phyloP scores from a whole-genome alignment of 1,140 invertebrate genomes.

The Caerostris extrusa region DNA sequence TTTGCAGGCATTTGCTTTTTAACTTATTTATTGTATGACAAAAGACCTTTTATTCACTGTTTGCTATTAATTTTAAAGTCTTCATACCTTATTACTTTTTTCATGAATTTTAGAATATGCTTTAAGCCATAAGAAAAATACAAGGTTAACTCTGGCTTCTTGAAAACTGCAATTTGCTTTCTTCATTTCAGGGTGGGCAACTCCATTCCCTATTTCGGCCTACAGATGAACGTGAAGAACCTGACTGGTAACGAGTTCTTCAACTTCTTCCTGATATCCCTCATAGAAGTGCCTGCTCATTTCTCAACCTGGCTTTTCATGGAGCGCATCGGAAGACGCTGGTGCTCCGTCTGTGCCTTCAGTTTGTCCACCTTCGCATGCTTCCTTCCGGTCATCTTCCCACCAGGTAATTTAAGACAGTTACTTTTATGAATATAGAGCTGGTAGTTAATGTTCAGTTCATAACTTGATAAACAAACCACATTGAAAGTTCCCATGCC shows the following conservation, averaged over 20 bases:
- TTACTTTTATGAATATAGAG: no score
- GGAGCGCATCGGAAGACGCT: constrained; percentile 58
- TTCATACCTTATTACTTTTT: no score
- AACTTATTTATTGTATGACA: no score
- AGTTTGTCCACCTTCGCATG: constrained; percentile 34
- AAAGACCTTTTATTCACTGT: no score
- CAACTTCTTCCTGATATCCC: constrained; percentile 69
- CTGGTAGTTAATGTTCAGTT: no score
- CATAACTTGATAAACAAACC: no score
- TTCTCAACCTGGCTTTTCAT: constrained; percentile 58
- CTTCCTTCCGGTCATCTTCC: constrained; percentile 36
- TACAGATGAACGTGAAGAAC: constrained; percentile 69
- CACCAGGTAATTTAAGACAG: constrained; percentile 19
- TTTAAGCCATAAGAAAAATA: no score
- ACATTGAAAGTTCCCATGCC: no score
- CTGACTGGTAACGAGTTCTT: constrained; percentile 63
- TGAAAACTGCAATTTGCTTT: neutral
- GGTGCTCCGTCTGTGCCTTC: constrained; percentile 66
- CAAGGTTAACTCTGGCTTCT: no score
- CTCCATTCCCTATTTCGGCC: constrained; percentile 63
- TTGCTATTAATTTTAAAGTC: no score
- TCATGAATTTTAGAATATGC: no score
- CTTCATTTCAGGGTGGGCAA: constrained; percentile 47
- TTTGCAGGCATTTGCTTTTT: no score
- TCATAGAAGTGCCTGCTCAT: constrained; percentile 43